Evolutionary conservation across 2,113 vertebrate species (phyloP).

Genomic region (cat (Felis catus)): F.catus_Fca126_mat1.0 CM031413.1:49885501-49886000

Average conservation of each 20-base stretch:
- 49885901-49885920: background rate
- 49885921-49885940: background rate
- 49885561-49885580: background rate
- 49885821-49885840: background rate
- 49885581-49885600: background rate
- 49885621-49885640: background rate
- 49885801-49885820: background rate
- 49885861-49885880: background rate
- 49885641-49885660: background rate
- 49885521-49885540: background rate
- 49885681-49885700: background rate
- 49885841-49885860: background rate
- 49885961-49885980: background rate
- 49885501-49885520: background rate
- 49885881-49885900: background rate
- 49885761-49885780: background rate
- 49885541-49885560: background rate
- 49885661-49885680: background rate
- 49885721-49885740: background rate
- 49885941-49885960: background rate
- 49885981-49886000: background rate
- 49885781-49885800: background rate
- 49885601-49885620: background rate
- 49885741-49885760: background rate
- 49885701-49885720: background rate